Evolutionary conservation across 23 tunicate species (phyloP).

Genomic region (Corella eumyota): DNA sequence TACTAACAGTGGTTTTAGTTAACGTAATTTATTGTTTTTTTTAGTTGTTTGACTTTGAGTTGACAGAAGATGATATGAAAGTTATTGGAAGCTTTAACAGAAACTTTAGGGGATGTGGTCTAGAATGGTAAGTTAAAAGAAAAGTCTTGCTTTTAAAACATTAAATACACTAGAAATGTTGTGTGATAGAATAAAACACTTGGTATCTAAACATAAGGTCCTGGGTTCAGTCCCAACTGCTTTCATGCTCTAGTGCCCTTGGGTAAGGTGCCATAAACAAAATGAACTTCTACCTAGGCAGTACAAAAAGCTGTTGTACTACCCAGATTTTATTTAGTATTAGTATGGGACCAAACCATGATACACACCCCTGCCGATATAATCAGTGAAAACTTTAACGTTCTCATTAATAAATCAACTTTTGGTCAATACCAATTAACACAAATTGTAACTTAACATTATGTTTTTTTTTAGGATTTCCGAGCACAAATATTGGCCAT

Average conservation of each 20-base stretch:
- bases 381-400: no score
- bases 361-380: no score
- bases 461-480: slow-evolving; percentile 18
- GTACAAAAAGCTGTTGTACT: not conserved
- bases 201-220: no score
- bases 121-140: slow-evolving; percentile 2
- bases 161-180: not conserved
- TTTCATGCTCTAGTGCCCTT: no score
- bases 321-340: no score
- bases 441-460: not conserved
- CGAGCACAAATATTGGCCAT: slow-evolving; percentile 65
- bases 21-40: not conserved
- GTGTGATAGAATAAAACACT: no score
- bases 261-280: not conserved
- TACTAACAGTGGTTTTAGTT: not conserved
- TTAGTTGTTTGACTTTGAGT: slow-evolving; percentile 43
- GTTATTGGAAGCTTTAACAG: slow-evolving; percentile 1
- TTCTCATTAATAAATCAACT: no score
- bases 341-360: no score
- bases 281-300: not conserved
- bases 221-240: no score
- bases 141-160: not conserved
- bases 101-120: slow-evolving; percentile 3
- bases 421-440: no score
- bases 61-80: slow-evolving; percentile 28